A percentile compares a stretch with the other conserved stretches of the same genome.
phyloP scores from a whole-genome alignment of 2,797 vertebrate species.

The Apogon hyalosoma region DNA sequence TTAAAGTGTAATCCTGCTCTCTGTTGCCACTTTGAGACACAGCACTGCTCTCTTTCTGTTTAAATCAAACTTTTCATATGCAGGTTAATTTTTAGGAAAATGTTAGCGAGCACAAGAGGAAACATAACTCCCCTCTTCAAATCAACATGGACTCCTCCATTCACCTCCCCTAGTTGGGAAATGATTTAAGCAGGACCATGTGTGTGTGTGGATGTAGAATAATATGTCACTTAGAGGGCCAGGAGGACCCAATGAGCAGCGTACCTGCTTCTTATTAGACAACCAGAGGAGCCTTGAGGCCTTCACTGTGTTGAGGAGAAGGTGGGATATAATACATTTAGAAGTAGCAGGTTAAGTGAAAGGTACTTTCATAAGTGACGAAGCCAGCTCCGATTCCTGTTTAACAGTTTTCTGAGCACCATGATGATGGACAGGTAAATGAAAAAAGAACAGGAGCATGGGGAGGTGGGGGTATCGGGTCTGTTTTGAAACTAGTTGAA shows the following conservation, averaged over 20 bases:
- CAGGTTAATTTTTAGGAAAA: slow-evolving; percentile 77
- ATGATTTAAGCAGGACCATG: slow-evolving; percentile 86
- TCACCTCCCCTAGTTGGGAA: slow-evolving; percentile 82
- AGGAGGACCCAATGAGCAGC: slow-evolving; percentile 70
- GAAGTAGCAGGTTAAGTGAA: slow-evolving; percentile 62
- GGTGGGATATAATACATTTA: slow-evolving; percentile 74
- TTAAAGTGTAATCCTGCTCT: neutral
- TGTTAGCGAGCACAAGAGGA: slow-evolving; percentile 71
- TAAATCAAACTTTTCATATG: slow-evolving; percentile 51
- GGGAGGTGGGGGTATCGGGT: slow-evolving; percentile 18
- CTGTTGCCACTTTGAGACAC: neutral
- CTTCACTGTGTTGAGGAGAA: slow-evolving; percentile 53
- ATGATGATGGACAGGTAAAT: slow-evolving; percentile 56
- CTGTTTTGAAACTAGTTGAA: slow-evolving; percentile 64
- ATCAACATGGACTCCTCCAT: slow-evolving; percentile 78
- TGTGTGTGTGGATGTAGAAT: slow-evolving; percentile 84
- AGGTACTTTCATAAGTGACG: slow-evolving; percentile 47
- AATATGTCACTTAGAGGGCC: slow-evolving; percentile 83
- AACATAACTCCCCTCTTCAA: slow-evolving; percentile 78
- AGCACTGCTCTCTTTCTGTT: slow-evolving; percentile 31
- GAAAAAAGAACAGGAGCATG: neutral
- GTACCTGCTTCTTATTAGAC: slow-evolving; percentile 87
- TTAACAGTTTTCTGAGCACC: slow-evolving; percentile 37
- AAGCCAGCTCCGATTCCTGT: slow-evolving; percentile 42
- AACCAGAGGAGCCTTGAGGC: slow-evolving; percentile 66